phyloP scores from a whole-genome alignment of 1,140 invertebrate species.

The Melipona quadrifasciata region DNA sequence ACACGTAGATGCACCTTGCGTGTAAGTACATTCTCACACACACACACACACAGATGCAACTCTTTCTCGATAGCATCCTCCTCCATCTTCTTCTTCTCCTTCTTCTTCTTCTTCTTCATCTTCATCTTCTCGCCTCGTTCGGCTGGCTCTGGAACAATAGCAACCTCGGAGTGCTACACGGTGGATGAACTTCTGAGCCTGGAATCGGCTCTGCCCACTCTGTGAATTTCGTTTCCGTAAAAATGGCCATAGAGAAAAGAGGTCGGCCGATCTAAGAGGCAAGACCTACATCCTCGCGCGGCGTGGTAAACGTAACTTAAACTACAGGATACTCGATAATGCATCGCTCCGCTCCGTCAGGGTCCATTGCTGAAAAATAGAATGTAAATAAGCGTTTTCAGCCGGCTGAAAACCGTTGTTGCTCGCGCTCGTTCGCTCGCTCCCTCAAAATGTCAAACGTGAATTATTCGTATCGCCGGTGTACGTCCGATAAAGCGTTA shows the following conservation, averaged over 20 bases:
- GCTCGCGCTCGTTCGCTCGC: neutral
- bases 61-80: slow-evolving; percentile 63
- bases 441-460: slow-evolving; percentile 46
- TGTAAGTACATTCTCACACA: neutral
- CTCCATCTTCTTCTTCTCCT: slow-evolving; percentile 11
- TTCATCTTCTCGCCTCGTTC: slow-evolving; percentile 44
- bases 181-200: slow-evolving; percentile 68
- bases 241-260: slow-evolving; percentile 62
- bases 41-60: slow-evolving; percentile 31
- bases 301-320: slow-evolving; percentile 40
- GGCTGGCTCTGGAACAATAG: slow-evolving; percentile 64
- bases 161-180: slow-evolving; percentile 60
- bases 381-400: slow-evolving; percentile 43
- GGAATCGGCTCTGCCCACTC: slow-evolving; percentile 69
- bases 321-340: slow-evolving; percentile 28
- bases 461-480: slow-evolving; percentile 35
- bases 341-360: slow-evolving; percentile 9
- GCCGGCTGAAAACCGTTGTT: neutral
- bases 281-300: slow-evolving; percentile 59
- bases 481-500: neutral
- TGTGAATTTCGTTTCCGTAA: slow-evolving; percentile 67
- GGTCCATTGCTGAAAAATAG: slow-evolving; percentile 40
- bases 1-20: neutral
- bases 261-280: slow-evolving; percentile 66
- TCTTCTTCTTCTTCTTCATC: slow-evolving; percentile 29